Evolutionary conservation across 2,888 invertebrate genomes (phyloP).

Genomic region (Lamellibrachia satsuma): DNA sequence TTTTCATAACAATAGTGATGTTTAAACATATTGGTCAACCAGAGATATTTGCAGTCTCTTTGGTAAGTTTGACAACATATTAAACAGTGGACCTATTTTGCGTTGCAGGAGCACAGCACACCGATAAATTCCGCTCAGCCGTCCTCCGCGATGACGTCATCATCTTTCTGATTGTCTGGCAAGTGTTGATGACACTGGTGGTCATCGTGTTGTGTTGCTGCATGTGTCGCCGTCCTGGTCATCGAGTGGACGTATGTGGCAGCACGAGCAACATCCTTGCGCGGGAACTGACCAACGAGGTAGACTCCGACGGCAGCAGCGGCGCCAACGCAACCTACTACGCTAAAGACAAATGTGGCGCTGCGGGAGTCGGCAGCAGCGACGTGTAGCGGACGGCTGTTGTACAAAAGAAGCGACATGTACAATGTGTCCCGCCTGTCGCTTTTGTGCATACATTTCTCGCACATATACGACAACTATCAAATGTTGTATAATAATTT

Average conservation of each 20-base stretch:
- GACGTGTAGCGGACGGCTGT: not conserved
- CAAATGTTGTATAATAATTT: too few relatives aligned
- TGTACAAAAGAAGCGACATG: not conserved
- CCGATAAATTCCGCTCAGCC: not conserved
- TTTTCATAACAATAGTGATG: too few relatives aligned
- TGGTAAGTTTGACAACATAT: not conserved
- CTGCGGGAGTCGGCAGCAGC: not conserved
- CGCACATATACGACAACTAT: not conserved
- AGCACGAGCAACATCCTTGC: not conserved
- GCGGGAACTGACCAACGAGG: constrained; percentile 6
- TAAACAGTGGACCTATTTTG: not conserved
- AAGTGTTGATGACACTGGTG: not conserved
- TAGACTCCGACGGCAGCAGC: not conserved
- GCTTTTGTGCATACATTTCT: not conserved
- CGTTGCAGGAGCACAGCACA: not conserved
- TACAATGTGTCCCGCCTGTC: not conserved
- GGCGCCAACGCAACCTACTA: not conserved
- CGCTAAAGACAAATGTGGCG: not conserved
- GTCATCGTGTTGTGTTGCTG: not conserved
- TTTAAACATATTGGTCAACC: too few relatives aligned
- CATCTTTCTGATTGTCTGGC: not conserved
- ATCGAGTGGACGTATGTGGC: not conserved
- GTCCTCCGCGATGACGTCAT: constrained; percentile 7
- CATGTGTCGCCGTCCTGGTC: not conserved
- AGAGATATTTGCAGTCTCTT: too few relatives aligned